A percentile compares a stretch with the other conserved stretches of the same genome.
Conservation (phyloP, 2,113 vertebrate species). For the Coptodon rendalli region DNA sequence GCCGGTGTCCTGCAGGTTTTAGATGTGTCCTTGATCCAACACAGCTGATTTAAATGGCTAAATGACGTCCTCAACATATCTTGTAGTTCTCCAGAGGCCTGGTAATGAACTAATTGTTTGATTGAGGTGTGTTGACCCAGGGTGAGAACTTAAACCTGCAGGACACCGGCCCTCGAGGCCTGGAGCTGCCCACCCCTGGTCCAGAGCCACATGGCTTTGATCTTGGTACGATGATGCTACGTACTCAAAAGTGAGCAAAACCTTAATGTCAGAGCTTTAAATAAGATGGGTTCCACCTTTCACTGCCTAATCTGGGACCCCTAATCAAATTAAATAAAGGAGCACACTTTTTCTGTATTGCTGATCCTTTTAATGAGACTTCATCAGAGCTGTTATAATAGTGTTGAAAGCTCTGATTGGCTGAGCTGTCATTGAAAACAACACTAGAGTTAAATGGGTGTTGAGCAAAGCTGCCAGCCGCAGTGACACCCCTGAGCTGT, state of each 20-base stretch:
- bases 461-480: neutral
- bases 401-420: fast-evolving
- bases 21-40: neutral
- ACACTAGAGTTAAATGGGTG: neutral
- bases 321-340: neutral
- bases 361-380: no score
- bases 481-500: neutral
- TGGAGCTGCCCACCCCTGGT: neutral
- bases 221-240: neutral
- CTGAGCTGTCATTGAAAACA: neutral
- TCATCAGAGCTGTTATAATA: neutral
- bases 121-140: neutral
- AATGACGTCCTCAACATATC: neutral
- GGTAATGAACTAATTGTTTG: neutral
- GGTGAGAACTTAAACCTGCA: neutral
- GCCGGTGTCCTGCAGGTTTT: neutral
- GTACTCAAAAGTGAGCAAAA: neutral
- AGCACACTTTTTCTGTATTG: neutral
- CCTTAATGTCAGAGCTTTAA: neutral
- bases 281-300: fast-evolving
- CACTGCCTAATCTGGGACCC: fast-evolving
- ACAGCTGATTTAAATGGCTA: neutral
- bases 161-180: neutral
- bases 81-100: neutral
- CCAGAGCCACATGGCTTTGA: neutral